phyloP scores from a whole-genome alignment of 2,113 vertebrate species.

The Laticauda colubrina region DNA sequence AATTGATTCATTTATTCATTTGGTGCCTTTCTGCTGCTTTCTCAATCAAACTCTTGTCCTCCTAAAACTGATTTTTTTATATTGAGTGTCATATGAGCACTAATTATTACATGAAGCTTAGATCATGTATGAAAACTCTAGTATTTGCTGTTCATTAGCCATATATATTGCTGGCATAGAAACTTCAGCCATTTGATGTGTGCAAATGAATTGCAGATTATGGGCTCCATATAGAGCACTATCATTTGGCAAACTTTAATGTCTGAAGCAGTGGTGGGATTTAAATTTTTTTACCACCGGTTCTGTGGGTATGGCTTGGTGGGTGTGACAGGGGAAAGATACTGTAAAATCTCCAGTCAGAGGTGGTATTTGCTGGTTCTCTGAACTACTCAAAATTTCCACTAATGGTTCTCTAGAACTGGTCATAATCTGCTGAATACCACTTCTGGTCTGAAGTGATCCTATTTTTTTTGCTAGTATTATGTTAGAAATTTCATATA shows the following conservation, averaged over 20 bases:
- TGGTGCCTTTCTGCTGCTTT: not conserved
- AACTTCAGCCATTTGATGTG: not conserved
- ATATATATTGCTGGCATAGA: not conserved
- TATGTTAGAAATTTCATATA: slow-evolving; percentile 22
- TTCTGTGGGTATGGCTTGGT: too few species aligned
- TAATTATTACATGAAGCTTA: not conserved
- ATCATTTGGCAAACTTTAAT: not conserved
- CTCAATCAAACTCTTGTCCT: not conserved
- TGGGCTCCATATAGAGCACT: not conserved
- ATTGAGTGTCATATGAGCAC: not conserved
- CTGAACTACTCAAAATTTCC: too few species aligned
- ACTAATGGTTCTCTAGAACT: too few species aligned
- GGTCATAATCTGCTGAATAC: too few species aligned
- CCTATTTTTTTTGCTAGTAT: not conserved
- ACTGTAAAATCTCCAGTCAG: too few species aligned
- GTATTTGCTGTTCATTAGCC: not conserved
- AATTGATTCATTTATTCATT: not conserved
- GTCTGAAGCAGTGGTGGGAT: not conserved
- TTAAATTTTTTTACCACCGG: too few species aligned
- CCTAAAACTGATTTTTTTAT: not conserved
- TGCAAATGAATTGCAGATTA: not conserved
- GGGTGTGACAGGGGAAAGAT: too few species aligned
- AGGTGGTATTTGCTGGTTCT: too few species aligned
- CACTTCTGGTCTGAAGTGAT: not conserved
- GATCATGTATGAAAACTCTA: too few species aligned